Evolutionary conservation across 2,113 vertebrate species (phyloP), one percentile per base, ranked within the genome.

Genomic region (Marmota flaviventris): DNA sequence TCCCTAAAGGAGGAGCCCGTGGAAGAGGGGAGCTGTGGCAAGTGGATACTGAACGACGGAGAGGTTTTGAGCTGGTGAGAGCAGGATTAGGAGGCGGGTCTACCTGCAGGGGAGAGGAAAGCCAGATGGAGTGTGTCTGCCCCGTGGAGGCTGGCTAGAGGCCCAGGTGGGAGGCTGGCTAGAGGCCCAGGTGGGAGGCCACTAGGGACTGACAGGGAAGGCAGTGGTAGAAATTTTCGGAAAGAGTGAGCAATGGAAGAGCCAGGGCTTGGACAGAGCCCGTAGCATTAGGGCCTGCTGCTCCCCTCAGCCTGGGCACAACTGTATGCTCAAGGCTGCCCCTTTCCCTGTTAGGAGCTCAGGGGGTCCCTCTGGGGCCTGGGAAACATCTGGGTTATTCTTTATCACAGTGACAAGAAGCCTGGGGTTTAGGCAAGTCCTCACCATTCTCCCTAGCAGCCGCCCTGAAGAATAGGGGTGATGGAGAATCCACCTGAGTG

Each of bases 401-500:
- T 78, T 63, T n/a, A 32, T 37, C 29, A 11, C 10, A 34, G 48
- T 7, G 45, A 82, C 16, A 34, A 39, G 48, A 42, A 65, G 58
- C 12, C 34, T n/a, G 11, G 29, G 17, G 10, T 34, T 11, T 16
- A 37, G 67, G 48, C 58, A 76, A 34, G 37, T 16, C 65, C 63
- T 65, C 56, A 39, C 9, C n/a, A 9, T 53, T 63, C 39, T 63
- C 69, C 51, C 76, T 42, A 5, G 12, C 0, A 0, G 34, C 29
- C 12, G 20, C 20, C 5, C n/a, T 18, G 72, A 70, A 45, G 32
- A 34, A 34, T 3, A 32, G 48, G 11, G 48, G 32, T 11, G n/a
- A 69, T 1, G 37, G 42, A 37, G n/a, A 16, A 1, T 25, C 24
- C 2, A 0, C 4, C 17, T 4, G 8, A 2, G 8, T 1, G 56